phyloP scores from a whole-genome alignment of 2,113 vertebrate genomes.

The Dicaeum eximium region DNA sequence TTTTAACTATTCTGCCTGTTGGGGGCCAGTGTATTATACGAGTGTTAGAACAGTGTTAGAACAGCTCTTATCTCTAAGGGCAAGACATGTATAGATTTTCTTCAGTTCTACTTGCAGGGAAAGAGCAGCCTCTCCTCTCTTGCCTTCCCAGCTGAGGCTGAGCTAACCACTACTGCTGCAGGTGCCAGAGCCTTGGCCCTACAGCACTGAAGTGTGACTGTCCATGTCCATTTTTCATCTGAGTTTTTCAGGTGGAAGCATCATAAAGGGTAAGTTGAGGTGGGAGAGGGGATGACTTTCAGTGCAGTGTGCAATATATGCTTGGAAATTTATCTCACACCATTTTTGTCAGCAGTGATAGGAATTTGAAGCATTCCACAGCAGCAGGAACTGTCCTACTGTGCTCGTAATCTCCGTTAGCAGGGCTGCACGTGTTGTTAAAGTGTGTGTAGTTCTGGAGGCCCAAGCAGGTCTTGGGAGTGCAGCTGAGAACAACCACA shows the following conservation, averaged over 20 bases:
- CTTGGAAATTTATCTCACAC: background rate
- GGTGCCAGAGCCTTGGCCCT: background rate
- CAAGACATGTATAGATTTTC: background rate
- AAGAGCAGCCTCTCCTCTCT: background rate
- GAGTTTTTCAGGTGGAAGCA: background rate
- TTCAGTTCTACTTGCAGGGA: background rate
- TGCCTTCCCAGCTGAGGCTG: background rate
- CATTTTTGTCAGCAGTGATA: background rate
- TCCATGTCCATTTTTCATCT: background rate
- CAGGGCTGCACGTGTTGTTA: background rate
- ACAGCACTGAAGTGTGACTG: background rate
- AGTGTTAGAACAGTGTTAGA: fast-evolving
- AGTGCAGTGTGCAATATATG: background rate
- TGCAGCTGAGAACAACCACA: background rate
- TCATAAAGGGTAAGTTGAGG: background rate
- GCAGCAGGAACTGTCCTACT: background rate
- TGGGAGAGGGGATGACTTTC: fast-evolving
- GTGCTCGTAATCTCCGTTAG: background rate
- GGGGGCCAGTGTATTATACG: fast-evolving
- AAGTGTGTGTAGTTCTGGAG: background rate
- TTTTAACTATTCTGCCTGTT: background rate
- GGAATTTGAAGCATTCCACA: background rate
- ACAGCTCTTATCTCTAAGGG: background rate
- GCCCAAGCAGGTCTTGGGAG: background rate
- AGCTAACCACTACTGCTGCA: background rate